phyloP scores from a whole-genome alignment of 2,113 vertebrate species.

The Muscicapa adusta region DNA sequence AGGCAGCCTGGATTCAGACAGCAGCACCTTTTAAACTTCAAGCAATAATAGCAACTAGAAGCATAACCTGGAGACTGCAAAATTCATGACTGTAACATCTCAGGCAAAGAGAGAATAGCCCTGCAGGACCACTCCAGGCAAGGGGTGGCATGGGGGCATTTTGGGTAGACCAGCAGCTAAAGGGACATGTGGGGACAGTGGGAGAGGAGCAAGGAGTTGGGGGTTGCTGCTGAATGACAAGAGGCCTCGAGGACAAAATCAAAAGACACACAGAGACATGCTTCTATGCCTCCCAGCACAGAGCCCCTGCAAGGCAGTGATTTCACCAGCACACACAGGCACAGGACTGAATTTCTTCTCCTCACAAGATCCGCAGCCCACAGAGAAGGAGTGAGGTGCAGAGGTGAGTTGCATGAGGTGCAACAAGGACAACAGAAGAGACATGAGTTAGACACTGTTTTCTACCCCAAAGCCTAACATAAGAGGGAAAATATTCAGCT shows the following conservation, averaged over 20 bases:
- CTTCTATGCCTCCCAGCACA: neutral
- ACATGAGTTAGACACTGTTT: neutral
- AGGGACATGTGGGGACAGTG: neutral
- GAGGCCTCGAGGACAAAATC: neutral
- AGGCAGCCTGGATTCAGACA: neutral
- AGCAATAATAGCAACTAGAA: neutral
- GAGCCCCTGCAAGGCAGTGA: neutral
- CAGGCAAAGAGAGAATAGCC: neutral
- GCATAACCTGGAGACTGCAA: neutral
- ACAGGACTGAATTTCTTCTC: neutral
- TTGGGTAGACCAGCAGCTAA: neutral
- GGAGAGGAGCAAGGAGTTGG: neutral
- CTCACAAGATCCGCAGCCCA: accelerated
- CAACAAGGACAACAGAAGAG: neutral
- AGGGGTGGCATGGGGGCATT: accelerated
- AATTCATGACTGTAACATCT: neutral
- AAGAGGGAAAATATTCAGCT: neutral
- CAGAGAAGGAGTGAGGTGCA: neutral
- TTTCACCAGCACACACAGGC: neutral
- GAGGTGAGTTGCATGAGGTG: neutral
- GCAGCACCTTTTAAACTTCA: neutral
- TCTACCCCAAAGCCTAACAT: neutral
- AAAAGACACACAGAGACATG: neutral
- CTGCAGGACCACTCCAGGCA: neutral
- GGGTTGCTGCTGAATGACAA: neutral